Evolutionary conservation across 2,888 invertebrate species (phyloP).

Genomic region (Heliconius ismenius): DNA sequence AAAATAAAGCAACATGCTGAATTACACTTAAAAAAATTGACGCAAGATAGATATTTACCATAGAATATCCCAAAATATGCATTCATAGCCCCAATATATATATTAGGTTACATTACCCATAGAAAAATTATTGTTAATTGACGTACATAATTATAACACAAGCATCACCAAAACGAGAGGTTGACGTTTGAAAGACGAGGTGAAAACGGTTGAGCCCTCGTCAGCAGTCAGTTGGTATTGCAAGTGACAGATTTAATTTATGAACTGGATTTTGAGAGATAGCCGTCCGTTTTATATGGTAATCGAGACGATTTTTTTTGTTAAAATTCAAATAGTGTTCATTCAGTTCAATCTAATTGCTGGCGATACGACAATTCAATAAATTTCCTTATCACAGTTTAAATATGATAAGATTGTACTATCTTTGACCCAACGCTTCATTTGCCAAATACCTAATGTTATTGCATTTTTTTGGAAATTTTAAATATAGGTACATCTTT

Average conservation of each 20-base stretch:
- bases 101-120: neutral
- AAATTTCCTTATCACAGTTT: slow-evolving; percentile 17
- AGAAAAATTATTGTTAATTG: slow-evolving; percentile 7
- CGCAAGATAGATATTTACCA: too few relatives aligned
- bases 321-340: slow-evolving; percentile 1
- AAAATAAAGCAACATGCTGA: too few relatives aligned
- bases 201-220: slow-evolving; percentile 31
- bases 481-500: neutral
- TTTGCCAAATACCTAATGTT: neutral
- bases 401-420: slow-evolving; percentile 19
- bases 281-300: slow-evolving; percentile 24
- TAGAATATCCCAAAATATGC: neutral
- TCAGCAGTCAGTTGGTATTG: slow-evolving; percentile 25
- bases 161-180: slow-evolving; percentile 16
- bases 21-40: too few relatives aligned
- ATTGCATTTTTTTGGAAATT: neutral
- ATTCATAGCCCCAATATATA: neutral
- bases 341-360: slow-evolving; percentile 19
- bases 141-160: neutral
- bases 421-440: slow-evolving; percentile 10
- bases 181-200: slow-evolving; percentile 25
- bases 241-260: slow-evolving; percentile 38
- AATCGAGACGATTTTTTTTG: slow-evolving; percentile 29
- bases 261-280: slow-evolving; percentile 31
- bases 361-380: slow-evolving; percentile 11